Base-by-base conservation (phyloP, 2,797 vertebrate species). In the Scomberomorus guttatus region DNA sequence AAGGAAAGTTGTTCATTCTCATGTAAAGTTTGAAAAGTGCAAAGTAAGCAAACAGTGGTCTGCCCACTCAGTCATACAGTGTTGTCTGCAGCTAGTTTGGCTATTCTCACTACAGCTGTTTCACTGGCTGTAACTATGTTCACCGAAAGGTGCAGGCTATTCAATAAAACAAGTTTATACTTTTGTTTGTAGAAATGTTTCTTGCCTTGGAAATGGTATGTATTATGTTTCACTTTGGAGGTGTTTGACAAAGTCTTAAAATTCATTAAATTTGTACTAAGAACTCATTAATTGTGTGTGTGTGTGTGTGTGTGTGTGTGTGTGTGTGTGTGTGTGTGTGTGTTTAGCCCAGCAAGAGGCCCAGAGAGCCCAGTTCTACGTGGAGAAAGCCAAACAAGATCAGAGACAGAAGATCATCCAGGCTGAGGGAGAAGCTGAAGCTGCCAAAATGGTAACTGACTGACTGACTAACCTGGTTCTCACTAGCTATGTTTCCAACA, bases 401-500 rank as follows among this genome's bases (percentile, higher is more conserved):
- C 97, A 98, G 86, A 96, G 94, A 78, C 97, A 99, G 80, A 99
- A 99, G 95, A 98, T 99, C 25, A 98, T 99, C 71, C 97, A 99
- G 88, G 97, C 97, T 0, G 97, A 99, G 83, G 98, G 97, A 59
- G 97, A 99, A 82, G 97, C 97, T 0, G 94, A 97, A 76, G 97
- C 98, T 39, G 98, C 97, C 70, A 97, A 93, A 84, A 98, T 99
- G 97, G 97, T 99, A 95, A 77, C 2, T 10, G 42, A 42, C 12
- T 65, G 11, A 46, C 22, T 25, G 6, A 25, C 9, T 20, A 24
- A 65, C 0, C 13, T 50, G 37, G 4, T 56, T 56, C 29, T 70
- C 24, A 4, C 12, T 60, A 9, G 37, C 37, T 9, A 37, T 11
- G 37, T 39, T 39, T 39, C 11, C 37, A 39, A 8, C 39, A 3